Evolutionary conservation across 2,797 vertebrate genomes (phyloP).

Genomic region (Thaleichthys pacificus): DNA sequence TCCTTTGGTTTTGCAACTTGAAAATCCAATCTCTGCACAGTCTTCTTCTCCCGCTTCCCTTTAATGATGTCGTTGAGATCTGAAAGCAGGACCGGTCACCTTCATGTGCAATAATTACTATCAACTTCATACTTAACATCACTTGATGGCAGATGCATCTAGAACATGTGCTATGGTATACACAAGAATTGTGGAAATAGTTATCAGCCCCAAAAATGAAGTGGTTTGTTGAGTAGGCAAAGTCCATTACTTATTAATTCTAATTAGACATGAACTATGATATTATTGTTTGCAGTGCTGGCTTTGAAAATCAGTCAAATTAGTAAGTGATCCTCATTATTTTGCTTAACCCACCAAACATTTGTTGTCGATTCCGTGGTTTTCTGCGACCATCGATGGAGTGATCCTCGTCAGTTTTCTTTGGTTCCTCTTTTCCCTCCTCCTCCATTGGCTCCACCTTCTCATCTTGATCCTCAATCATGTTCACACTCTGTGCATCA

Average conservation of each 20-base stretch:
- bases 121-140: neutral
- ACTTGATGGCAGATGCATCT: too few relatives aligned
- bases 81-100: conserved; percentile 7
- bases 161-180: too few relatives aligned
- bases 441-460: conserved; percentile 38
- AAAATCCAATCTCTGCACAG: conserved; percentile 87
- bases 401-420: conserved; percentile 22
- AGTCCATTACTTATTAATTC: too few relatives aligned
- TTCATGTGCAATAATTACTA: neutral
- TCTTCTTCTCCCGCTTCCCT: conserved; percentile 93
- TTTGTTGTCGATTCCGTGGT: neutral
- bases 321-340: neutral
- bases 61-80: conserved; percentile 78
- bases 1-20: conserved; percentile 85
- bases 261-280: too few relatives aligned
- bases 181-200: too few relatives aligned
- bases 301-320: neutral
- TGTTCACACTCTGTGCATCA: conserved; percentile 15
- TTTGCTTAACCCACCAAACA: too few relatives aligned
- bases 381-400: neutral
- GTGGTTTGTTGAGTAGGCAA: too few relatives aligned
- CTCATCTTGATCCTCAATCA: conserved; percentile 48
- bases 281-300: too few relatives aligned
- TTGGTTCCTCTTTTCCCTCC: conserved; percentile 37
- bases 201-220: too few relatives aligned